Conservation (phyloP, 2,113 vertebrate genomes). For the Psettodes erumei region DNA sequence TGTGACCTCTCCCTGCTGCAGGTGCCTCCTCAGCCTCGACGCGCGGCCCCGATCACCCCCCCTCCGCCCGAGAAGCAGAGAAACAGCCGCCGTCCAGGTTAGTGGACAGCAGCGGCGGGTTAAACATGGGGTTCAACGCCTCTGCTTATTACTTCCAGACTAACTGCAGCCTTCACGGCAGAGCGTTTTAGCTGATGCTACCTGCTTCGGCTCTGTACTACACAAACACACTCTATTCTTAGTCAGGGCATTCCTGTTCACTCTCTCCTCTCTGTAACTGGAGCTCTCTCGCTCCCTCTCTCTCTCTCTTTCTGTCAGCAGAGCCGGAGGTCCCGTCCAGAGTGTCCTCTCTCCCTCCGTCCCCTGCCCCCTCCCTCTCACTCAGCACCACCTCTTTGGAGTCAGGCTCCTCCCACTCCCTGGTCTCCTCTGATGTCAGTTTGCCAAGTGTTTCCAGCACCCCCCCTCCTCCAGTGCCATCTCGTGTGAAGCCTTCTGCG, state of each 20-base stretch:
- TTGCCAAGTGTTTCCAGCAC: conserved; percentile 89
- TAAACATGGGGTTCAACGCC: background rate
- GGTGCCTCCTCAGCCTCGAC: conserved; percentile 89
- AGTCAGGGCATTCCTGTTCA: conserved; percentile 49
- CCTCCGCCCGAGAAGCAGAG: conserved; percentile 92
- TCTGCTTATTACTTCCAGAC: background rate
- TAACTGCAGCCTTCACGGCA: background rate
- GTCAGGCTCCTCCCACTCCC: conserved; percentile 87
- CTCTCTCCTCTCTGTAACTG: conserved; percentile 59
- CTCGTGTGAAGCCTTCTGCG: conserved; percentile 81
- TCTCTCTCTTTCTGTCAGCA: conserved; percentile 48
- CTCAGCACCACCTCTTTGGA: conserved; percentile 90
- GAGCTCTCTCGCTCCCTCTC: conserved; percentile 41
- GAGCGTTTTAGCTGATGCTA: conserved; percentile 29
- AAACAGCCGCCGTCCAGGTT: conserved; percentile 79
- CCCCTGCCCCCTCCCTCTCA: conserved; percentile 82
- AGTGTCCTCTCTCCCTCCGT: conserved; percentile 72
- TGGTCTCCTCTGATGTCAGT: conserved; percentile 83
- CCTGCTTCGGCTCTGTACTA: conserved; percentile 39
- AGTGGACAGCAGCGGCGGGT: background rate
- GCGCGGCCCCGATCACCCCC: conserved; percentile 88
- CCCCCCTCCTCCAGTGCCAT: conserved; percentile 93
- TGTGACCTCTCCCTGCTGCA: conserved; percentile 66
- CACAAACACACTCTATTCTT: conserved; percentile 72
- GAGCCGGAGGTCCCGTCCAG: conserved; percentile 78